These are phyloP conservation scores for Latrodectus hesperus DNA, from an alignment of 2,888 invertebrate genomes.

Conservation along the genomic window DNA sequence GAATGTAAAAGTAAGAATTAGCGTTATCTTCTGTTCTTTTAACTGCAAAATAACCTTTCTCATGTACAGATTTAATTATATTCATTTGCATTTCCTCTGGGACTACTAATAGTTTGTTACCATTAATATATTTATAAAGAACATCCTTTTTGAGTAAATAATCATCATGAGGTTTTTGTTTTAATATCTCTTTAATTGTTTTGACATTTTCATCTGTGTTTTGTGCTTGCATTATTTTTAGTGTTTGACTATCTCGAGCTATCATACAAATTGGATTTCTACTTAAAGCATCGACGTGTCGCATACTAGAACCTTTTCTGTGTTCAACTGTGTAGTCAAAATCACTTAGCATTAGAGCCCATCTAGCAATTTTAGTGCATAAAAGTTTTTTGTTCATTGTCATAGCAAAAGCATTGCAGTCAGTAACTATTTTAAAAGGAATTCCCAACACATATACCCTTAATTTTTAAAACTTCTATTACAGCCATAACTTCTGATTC, in stretches of 20 bases:
- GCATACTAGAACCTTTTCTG: neutral
- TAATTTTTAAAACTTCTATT: no score
- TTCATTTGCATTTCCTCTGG: neutral
- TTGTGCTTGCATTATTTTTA: slow-evolving; percentile 8
- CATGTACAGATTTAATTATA: neutral
- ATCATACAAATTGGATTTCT: neutral
- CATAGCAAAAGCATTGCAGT: no score
- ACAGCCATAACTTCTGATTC: no score
- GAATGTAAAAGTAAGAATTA: neutral
- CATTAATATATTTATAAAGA: slow-evolving; percentile 1
- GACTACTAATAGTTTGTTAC: neutral
- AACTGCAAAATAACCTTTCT: neutral
- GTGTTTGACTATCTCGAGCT: neutral
- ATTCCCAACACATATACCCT: no score
- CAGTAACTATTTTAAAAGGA: no score
- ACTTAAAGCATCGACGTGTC: neutral
- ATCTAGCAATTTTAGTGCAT: neutral
- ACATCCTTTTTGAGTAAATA: slow-evolving; percentile 1
- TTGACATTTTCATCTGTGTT: neutral
- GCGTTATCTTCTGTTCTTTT: neutral
- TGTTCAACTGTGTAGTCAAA: neutral
- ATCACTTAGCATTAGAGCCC: neutral
- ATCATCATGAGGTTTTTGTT: neutral
- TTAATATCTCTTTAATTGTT: neutral
- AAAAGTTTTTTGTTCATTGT: neutral